These are phyloP conservation scores for Eospalax fontanierii DNA, from an alignment of 2,797 vertebrate genomes.

Conservation along the genomic window DNA sequence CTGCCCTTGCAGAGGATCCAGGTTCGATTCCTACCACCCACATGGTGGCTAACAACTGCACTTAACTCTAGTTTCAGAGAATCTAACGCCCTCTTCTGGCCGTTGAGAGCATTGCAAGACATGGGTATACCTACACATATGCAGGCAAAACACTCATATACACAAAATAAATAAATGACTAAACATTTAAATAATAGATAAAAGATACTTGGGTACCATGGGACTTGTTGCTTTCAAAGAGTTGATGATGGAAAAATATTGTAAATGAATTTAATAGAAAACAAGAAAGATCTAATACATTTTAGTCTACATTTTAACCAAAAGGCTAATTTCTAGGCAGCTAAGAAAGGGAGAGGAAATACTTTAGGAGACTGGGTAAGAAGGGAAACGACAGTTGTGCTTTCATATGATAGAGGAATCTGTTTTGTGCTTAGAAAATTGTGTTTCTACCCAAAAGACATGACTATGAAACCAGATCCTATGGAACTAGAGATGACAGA, in stretches of 20 bases:
- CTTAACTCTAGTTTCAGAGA: too few species aligned
- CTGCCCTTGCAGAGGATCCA: too few species aligned
- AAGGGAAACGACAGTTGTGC: not conserved
- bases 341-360: not conserved
- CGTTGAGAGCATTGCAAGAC: too few species aligned
- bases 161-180: too few species aligned
- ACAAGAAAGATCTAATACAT: constrained; percentile 14
- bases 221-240: constrained; percentile 53
- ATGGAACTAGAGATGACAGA: not conserved
- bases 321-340: not conserved
- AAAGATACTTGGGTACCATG: not conserved
- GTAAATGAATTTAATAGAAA: constrained; percentile 45
- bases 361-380: not conserved
- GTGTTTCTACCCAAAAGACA: not conserved
- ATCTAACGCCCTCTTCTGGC: too few species aligned
- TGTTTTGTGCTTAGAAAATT: constrained; percentile 52
- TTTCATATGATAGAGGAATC: not conserved
- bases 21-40: too few species aligned
- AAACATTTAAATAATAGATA: not conserved
- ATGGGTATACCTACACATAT: too few species aligned
- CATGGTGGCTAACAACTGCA: too few species aligned
- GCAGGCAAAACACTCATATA: too few species aligned
- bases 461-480: not conserved
- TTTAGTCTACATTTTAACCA: constrained; percentile 31
- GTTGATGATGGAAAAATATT: constrained; percentile 18